Conservation (phyloP, 2,113 vertebrate genomes). For the Illadopsis cleaveri region DNA sequence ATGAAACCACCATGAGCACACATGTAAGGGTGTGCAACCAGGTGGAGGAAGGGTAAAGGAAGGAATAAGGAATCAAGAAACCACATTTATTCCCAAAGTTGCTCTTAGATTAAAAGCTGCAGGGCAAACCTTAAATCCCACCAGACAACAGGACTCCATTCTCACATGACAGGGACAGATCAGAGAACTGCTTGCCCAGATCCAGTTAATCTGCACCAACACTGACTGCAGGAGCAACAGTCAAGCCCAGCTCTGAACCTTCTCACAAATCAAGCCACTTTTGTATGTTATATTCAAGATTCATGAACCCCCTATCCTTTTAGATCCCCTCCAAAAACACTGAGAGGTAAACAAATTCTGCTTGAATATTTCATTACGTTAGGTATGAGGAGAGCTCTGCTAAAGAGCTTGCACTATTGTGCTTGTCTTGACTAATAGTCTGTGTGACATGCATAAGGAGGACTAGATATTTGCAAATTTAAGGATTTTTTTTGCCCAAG, state of each 20-base stretch:
- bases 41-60: neutral
- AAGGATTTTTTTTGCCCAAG: constrained; percentile 23
- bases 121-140: neutral
- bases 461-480: constrained; percentile 34
- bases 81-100: neutral
- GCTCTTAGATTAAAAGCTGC: neutral
- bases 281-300: neutral
- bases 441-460: constrained; percentile 23
- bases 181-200: neutral
- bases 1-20: neutral
- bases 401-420: neutral
- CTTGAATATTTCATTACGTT: neutral
- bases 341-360: neutral
- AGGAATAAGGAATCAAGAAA: neutral
- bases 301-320: neutral
- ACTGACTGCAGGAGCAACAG: neutral
- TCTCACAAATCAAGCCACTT: neutral
- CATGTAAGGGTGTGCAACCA: neutral
- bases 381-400: neutral
- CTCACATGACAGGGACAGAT: neutral
- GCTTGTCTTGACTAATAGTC: neutral
- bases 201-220: neutral
- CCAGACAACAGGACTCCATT: neutral
- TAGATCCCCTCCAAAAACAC: neutral
- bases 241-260: neutral